These are phyloP conservation scores for Contarinia nasturtii DNA, from an alignment of 1,140 invertebrate genomes.

Conservation along the genomic window DNA sequence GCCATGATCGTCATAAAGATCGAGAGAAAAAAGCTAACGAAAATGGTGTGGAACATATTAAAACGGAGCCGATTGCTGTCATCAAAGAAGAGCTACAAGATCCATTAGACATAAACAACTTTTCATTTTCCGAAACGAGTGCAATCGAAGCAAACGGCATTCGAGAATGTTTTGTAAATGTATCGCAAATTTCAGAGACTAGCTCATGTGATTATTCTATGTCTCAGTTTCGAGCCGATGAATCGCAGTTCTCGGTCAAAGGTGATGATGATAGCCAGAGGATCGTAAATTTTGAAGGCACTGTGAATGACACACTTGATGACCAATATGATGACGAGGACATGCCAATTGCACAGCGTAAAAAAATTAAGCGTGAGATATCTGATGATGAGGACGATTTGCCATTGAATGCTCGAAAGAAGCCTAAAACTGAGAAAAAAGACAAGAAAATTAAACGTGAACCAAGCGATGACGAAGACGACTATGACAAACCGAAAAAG, in stretches of 20 bases:
- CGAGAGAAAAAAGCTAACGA: constrained; percentile 5
- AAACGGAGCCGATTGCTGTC: background rate
- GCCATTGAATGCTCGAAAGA: constrained; percentile 47
- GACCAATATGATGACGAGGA: constrained; percentile 52
- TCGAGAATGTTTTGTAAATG: constrained; percentile 14
- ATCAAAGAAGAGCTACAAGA: background rate
- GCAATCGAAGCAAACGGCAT: constrained; percentile 4
- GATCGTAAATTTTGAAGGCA: constrained; percentile 7
- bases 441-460: constrained; percentile 32
- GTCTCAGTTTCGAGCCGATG: constrained; percentile 36
- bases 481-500: constrained; percentile 34
- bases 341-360: constrained; percentile 38
- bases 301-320: constrained; percentile 21
- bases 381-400: constrained; percentile 41
- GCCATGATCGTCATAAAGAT: constrained; percentile 21
- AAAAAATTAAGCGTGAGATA: constrained; percentile 9
- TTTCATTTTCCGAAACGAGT: constrained; percentile 11
- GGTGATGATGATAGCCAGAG: constrained; percentile 2
- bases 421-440: constrained; percentile 45
- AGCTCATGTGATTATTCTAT: constrained; percentile 45
- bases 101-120: constrained; percentile 17
- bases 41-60: background rate
- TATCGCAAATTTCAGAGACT: constrained; percentile 26
- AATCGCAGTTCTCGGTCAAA: constrained; percentile 17
- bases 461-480: constrained; percentile 37